Base-by-base conservation (phyloP, 2,888 invertebrate species). In the Pyralis farinalis region DNA sequence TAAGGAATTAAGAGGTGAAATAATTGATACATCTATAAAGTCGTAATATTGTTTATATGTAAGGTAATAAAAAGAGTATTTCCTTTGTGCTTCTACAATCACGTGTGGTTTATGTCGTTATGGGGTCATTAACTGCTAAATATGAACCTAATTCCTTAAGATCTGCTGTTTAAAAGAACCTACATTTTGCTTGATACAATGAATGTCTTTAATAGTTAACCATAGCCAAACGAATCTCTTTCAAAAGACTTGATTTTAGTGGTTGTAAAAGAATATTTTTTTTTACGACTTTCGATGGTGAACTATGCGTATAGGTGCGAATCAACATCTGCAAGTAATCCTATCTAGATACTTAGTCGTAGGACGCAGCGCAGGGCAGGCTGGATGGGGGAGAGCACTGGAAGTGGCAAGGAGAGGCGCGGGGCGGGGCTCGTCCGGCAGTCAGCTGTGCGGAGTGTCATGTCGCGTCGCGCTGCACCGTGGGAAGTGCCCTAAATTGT, bases 391-490 rank as follows among this genome's bases (percentile, higher is more conserved):
- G 49, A 56, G 58, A 60, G 42, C 39, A 30, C 48, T 44, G 52
- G 51, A 55, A 38, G 60, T 58, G 55, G 53, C 53, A 51, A 58
- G 50, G 51, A 49, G 60, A 49, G 56, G 58, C 50, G 54, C 66
- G 69, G 68, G 67, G 60, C 64, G 67, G 63, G 63, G 58, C 55
- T 63, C 63, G 72, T 71, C 72, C 72, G 78, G 63, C 81, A 86
- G 87, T 88, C 87, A 87, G 87, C 87, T 88, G 87, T 86, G 85
- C 78, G 60, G 63, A 75, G 73, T 80, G 80, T 74, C 81, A 81
- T 76, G 75, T 72, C 68, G 71, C 69, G 59, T 62, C 54, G 59
- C 57, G 56, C 55, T 54, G 68, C 59, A 68, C 62, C 71, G 79
- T 84, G 79, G 80, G 86, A 85, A 84, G 71, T 80, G 79, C 55